Evolutionary conservation across 2,797 vertebrate species (phyloP), one percentile per base, ranked within the genome.

Genomic region (Tauraco hartlaubi): DNA sequence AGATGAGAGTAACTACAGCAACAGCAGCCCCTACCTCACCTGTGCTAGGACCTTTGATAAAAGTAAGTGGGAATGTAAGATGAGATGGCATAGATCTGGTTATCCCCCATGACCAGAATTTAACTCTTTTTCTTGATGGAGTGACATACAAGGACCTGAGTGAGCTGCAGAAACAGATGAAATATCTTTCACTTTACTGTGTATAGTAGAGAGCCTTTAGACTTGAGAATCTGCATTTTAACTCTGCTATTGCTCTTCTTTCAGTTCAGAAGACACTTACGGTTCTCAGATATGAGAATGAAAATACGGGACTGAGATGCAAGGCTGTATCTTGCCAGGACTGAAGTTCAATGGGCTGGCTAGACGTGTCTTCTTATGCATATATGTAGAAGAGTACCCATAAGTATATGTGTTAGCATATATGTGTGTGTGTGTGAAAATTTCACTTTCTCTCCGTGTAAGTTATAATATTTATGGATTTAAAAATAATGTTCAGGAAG

Each of bases 351-450:
- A 0, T 20, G 21, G 52, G 29, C 17, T 78, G 37, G 20, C 31
- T 54, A 75, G 52, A 55, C 11, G 8, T 2, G 0, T 49, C 18
- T 35, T 67, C 29, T 55, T 23, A 26, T 8, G 13, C 15, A 16
- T 12, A 13, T 11, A 3, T 11, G 15, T 22, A 71, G 41, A 67
- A 59, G 7, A 71, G 6, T 48, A 74, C 10, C 3, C 41, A 56
- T 15, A 37, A 0, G 0, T 6, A 16, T 11, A 35, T 6, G 4
- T 31, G 9, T 58, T 25, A 41, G 3, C 28, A 39, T 8, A 6
- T 6, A 20, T 1, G 1, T 2, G 7, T 11, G 16, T 11, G 16
- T 26, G 18, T 21, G 21, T 9, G 46, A 48, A 74, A 90, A 77
- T 33, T 8, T 59, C 19, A 14, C n/a, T 68, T 75, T 66, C 39